Percentiles rank a stretch among this genome's conserved stretches.
Evolutionary conservation across 1,140 invertebrate species (phyloP).

Genomic region (Zaprionus camerounensis): DNA sequence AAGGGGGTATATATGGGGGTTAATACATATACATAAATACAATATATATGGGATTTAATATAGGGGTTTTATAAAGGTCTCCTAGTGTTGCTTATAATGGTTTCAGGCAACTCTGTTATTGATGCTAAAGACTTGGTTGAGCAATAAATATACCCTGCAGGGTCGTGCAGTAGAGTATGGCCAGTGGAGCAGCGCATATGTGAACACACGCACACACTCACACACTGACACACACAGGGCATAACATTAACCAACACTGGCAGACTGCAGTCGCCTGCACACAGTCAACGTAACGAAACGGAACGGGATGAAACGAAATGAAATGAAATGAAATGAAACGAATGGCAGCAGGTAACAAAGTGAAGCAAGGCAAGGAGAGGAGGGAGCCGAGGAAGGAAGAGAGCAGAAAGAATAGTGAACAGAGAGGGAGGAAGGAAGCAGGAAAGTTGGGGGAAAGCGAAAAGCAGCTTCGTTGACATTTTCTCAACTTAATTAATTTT

Average conservation of each 20-base stretch:
- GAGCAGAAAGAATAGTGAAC: background rate
- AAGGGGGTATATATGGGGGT: background rate
- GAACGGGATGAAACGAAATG: conserved; percentile 16
- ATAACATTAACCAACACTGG: conserved; percentile 22
- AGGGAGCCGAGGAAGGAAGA: background rate
- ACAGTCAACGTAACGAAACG: conserved; percentile 28
- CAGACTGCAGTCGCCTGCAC: background rate
- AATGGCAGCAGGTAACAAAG: conserved; percentile 58
- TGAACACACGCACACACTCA: conserved; percentile 32
- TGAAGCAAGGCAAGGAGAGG: conserved; percentile 10
- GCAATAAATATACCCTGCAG: background rate
- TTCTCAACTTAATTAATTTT: conserved; percentile 82
- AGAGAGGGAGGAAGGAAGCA: conserved; percentile 17
- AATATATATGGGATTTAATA: background rate
- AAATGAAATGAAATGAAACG: conserved; percentile 29
- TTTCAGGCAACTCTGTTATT: too few relatives aligned
- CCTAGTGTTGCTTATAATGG: too few relatives aligned
- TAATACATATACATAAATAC: background rate
- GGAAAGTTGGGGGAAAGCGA: conserved; percentile 18
- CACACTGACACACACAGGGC: background rate
- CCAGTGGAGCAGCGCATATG: conserved; percentile 23
- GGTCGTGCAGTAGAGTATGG: background rate
- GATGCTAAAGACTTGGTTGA: too few relatives aligned
- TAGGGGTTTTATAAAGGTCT: too few relatives aligned
- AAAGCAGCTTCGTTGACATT: conserved; percentile 79